Evolutionary conservation across 2,113 vertebrate species (phyloP).

Genomic region (Pseudorasbora parva): DNA sequence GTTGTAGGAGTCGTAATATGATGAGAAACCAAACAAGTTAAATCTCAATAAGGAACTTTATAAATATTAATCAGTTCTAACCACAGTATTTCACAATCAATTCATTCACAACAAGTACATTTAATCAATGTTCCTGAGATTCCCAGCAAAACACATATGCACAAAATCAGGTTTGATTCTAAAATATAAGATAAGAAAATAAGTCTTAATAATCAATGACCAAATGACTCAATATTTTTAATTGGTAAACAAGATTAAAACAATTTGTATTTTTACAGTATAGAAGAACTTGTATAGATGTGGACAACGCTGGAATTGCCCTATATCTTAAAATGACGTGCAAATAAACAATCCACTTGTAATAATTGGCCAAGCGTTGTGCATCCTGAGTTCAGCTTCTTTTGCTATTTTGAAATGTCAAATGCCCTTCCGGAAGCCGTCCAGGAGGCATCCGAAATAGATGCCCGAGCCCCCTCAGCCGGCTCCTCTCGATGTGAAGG

Average conservation of each 20-base stretch:
- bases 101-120: too few relatives aligned
- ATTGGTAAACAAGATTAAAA: not conserved
- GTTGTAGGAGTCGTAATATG: conserved; percentile 4
- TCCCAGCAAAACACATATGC: not conserved
- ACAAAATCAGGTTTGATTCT: too few relatives aligned
- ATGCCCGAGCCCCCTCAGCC: too few relatives aligned
- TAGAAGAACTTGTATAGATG: not conserved
- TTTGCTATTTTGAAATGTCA: not conserved
- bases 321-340: not conserved
- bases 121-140: not conserved
- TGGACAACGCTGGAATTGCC: not conserved
- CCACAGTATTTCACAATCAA: too few relatives aligned
- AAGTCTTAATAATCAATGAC: not conserved
- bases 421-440: too few relatives aligned
- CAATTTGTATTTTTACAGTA: not conserved
- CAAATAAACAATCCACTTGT: not conserved
- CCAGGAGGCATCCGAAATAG: too few relatives aligned
- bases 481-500: too few relatives aligned
- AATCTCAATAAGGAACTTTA: not conserved
- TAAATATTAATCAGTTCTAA: not conserved
- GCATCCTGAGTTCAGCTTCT: not conserved
- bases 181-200: too few relatives aligned
- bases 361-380: not conserved
- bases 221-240: not conserved
- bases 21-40: not conserved